These are phyloP conservation scores for Sicus ferrugineus DNA, from an alignment of 2,888 invertebrate genomes.

Conservation along the genomic window DNA sequence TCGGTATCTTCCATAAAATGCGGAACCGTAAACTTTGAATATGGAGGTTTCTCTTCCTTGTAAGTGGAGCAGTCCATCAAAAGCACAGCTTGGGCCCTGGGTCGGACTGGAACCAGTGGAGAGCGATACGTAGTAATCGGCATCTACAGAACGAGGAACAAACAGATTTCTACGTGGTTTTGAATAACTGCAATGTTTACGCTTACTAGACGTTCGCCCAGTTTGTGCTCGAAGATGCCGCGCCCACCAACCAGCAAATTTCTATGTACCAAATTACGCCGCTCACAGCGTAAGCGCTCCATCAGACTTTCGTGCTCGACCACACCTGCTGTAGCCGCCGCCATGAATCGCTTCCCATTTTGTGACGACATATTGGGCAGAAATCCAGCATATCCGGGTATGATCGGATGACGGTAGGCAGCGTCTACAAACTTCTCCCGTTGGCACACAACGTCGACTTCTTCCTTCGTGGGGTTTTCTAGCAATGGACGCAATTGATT, in stretches of 20 bases:
- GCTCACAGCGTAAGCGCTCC: constrained; percentile 68
- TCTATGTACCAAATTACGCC: constrained; percentile 51
- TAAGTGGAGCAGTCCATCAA: constrained; percentile 69
- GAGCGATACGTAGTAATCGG: constrained; percentile 74
- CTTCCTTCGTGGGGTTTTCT: constrained; percentile 71
- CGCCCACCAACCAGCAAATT: constrained; percentile 53
- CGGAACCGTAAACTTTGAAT: constrained; percentile 58
- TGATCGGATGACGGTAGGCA: constrained; percentile 76
- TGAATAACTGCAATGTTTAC: background rate
- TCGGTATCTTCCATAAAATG: constrained; percentile 60
- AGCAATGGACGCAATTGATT: constrained; percentile 33
- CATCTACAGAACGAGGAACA: constrained; percentile 66
- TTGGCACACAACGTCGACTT: constrained; percentile 73
- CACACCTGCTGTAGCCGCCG: constrained; percentile 76
- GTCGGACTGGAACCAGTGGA: constrained; percentile 73
- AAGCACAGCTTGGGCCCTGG: constrained; percentile 73
- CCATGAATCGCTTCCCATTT: constrained; percentile 76
- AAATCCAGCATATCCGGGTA: constrained; percentile 77
- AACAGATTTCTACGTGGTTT: background rate
- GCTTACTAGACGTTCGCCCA: constrained; percentile 55
- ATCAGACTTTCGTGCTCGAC: constrained; percentile 75
- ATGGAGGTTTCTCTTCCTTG: constrained; percentile 58
- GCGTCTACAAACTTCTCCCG: constrained; percentile 73
- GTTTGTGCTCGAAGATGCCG: constrained; percentile 52
- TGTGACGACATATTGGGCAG: constrained; percentile 72